Evolutionary conservation across 2,113 vertebrate genomes (phyloP), one percentile per base, ranked within the genome.

Genomic region (Galbula dea): DNA sequence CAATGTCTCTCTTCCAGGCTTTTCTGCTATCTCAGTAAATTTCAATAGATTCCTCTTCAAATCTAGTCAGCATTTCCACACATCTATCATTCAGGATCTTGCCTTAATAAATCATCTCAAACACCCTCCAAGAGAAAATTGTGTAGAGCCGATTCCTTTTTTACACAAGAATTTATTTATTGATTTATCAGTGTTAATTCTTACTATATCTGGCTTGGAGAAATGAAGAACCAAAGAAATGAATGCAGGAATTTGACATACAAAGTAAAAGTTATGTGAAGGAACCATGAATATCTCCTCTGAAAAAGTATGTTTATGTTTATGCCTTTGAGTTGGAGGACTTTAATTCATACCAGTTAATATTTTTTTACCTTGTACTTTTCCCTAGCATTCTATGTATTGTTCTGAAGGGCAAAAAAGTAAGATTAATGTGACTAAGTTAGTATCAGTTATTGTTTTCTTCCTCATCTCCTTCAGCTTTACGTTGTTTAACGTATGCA

Each of bases 401-500:
- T 85, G 26, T 85, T 96, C 23, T 75, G 72, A 69, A 41, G 20
- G 24, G 22, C 20, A 92, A 89, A 84, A n/a, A 79, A 34, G 26
- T 74, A 74, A 87, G 68, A 58, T 83, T 83, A 79, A 76, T 57
- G 20, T 74, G 29, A 26, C 58, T 90, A 49, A 34, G 46, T 84
- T 93, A 71, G 21, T 92, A 81, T 91, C 65, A 68, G 30, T 68
- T 83, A 83, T 82, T 93, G 62, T 95, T 90, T 96, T 84, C 59
- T 94, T 90, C 95, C 75, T 94, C 74, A 83, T 82, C 83, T 88
- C 65, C 77, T 51, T 19, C 51, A 81, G 67, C 39, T 96, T 90
- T 93, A 29, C 94, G 72, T 95, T 96, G 48, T 97, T 86, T 95
- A 81, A 85, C 6, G 39, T 97, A 89, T 85, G 86, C 69, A 67